phyloP scores from a whole-genome alignment of 92 coral and sea anemone genomes.

The Epizoanthus rinbou region DNA sequence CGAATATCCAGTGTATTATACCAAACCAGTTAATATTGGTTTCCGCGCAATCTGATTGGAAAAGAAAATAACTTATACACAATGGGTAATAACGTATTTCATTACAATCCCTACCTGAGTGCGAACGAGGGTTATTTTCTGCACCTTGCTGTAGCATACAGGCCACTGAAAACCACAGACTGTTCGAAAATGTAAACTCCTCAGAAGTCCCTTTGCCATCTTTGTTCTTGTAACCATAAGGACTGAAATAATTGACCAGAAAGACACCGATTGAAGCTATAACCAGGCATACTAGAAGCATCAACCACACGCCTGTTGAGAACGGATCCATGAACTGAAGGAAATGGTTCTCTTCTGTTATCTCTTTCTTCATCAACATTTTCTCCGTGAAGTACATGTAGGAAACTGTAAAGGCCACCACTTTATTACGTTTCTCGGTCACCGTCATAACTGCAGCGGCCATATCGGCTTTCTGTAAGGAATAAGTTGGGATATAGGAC shows the following conservation, averaged over 20 bases:
- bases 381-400: conserved; percentile 63
- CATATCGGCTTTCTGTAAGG: conserved; percentile 72
- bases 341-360: conserved; percentile 29
- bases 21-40: too few species aligned
- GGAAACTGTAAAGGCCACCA: conserved; percentile 61
- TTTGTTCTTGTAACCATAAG: conserved; percentile 65
- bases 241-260: conserved; percentile 66
- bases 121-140: conserved; percentile 58
- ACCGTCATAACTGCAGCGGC: conserved; percentile 68
- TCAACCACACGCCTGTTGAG: conserved; percentile 59
- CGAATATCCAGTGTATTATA: too few species aligned
- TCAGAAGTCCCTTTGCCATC: conserved; percentile 50
- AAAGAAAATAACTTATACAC: too few species aligned
- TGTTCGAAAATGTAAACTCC: conserved; percentile 51
- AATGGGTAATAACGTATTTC: neutral
- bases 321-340: conserved; percentile 71
- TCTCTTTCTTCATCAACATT: conserved; percentile 51
- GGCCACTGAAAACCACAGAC: conserved; percentile 68
- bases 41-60: too few species aligned
- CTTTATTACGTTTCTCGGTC: conserved; percentile 58
- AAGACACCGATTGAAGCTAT: conserved; percentile 41
- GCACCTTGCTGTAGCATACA: conserved; percentile 82
- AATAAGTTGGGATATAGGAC: neutral
- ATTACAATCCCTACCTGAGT: conserved; percentile 51
- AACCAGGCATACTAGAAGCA: conserved; percentile 42